phyloP scores from a whole-genome alignment of 2,888 invertebrate species.

The Nasonovia ribisnigri region DNA sequence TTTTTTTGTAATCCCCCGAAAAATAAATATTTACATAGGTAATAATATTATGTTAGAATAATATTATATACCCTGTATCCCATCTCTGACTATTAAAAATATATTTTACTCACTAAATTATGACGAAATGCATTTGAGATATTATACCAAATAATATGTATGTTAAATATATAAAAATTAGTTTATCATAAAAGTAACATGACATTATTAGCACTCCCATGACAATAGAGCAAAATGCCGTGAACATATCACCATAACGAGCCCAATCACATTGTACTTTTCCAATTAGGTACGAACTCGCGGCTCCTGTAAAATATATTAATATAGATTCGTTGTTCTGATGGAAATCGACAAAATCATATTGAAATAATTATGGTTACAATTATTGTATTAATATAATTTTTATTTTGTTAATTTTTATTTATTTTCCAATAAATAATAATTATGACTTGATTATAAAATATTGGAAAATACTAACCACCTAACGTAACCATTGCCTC shows the following conservation, averaged over 20 bases:
- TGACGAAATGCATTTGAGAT: constrained; percentile 25
- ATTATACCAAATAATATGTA: not conserved
- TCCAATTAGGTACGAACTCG: not conserved
- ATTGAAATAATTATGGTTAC: not conserved
- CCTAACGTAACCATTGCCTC: not conserved
- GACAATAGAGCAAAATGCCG: not conserved
- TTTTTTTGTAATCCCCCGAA: not conserved
- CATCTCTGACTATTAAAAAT: not conserved
- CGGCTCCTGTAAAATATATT: not conserved
- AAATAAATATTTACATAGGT: not conserved
- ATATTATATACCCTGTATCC: not conserved
- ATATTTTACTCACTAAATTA: constrained; percentile 30
- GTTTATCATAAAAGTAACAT: constrained; percentile 26
- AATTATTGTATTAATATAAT: not conserved
- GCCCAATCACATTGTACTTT: constrained; percentile 4
- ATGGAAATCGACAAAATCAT: not conserved
- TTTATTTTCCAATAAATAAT: not conserved
- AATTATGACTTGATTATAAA: not conserved
- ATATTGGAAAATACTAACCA: not conserved
- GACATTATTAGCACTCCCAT: constrained; percentile 2
- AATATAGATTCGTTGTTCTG: not conserved
- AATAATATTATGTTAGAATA: not conserved
- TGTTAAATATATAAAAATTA: not conserved
- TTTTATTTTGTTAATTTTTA: not conserved
- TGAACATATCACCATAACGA: constrained; percentile 2